Percentiles rank a stretch among this genome's conserved stretches.
These are phyloP conservation scores for Fopius arisanus DNA, from an alignment of 1,140 invertebrate species.

Conservation along the genomic window DNA sequence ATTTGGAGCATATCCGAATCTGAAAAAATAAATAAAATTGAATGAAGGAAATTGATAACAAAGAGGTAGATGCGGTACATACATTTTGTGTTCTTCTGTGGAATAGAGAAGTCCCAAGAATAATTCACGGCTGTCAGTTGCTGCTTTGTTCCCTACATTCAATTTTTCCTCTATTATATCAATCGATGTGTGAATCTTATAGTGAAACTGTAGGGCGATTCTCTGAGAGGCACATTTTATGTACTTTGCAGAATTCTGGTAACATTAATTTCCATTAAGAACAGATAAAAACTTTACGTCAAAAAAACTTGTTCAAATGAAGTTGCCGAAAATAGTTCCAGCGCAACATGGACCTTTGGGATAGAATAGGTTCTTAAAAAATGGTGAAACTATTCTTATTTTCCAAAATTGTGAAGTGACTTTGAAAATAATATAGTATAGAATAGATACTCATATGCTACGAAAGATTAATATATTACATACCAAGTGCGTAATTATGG, in stretches of 20 bases:
- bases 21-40: too few relatives aligned
- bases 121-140: constrained; percentile 80
- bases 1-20: constrained; percentile 98
- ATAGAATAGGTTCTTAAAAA: too few relatives aligned
- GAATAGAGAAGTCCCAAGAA: constrained; percentile 92
- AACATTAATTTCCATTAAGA: constrained; percentile 43
- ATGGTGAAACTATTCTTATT: too few relatives aligned
- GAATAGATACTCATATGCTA: too few relatives aligned
- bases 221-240: constrained; percentile 78
- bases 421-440: too few relatives aligned
- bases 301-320: not conserved
- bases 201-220: constrained; percentile 87
- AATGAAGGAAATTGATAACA: too few relatives aligned
- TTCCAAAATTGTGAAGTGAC: too few relatives aligned
- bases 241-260: constrained; percentile 89
- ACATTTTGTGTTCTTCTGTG: constrained; percentile 98
- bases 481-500: too few relatives aligned
- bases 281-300: constrained; percentile 6
- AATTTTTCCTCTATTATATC: constrained; percentile 95
- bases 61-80: constrained; percentile 42
- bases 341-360: too few relatives aligned
- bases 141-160: constrained; percentile 71
- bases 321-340: too few relatives aligned
- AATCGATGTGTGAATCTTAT: constrained; percentile 91
- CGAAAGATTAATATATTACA: too few relatives aligned